These are phyloP conservation scores for Andrena camellia DNA, from an alignment of 2,888 invertebrate species.

Conservation along the genomic window DNA sequence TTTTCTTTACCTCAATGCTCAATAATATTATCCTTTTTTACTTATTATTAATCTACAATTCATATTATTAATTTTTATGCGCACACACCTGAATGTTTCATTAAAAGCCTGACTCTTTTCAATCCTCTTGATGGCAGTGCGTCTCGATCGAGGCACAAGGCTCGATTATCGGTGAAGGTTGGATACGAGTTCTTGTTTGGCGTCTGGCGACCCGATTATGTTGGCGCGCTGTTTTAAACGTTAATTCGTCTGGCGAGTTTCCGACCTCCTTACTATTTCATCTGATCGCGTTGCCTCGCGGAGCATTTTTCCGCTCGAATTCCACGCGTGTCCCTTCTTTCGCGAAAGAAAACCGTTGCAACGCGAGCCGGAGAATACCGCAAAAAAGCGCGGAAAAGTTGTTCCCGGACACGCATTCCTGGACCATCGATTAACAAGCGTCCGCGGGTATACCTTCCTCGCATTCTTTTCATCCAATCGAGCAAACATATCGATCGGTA, in stretches of 20 bases:
- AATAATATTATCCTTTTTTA: not conserved
- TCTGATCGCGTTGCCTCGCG: conserved; percentile 19
- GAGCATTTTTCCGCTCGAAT: conserved; percentile 43
- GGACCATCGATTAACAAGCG: conserved; percentile 28
- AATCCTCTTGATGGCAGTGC: not conserved
- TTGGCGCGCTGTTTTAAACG: conserved; percentile 37
- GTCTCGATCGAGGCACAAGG: conserved; percentile 36
- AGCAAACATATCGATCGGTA: too few relatives aligned
- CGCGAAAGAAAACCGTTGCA: conserved; percentile 41
- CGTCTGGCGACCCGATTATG: conserved; percentile 81
- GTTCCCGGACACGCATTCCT: conserved; percentile 51
- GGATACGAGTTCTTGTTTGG: conserved; percentile 73
- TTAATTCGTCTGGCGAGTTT: conserved; percentile 66
- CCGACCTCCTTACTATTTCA: conserved; percentile 42
- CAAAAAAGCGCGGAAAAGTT: conserved; percentile 46
- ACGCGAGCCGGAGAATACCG: conserved; percentile 10
- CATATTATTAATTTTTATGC: not conserved
- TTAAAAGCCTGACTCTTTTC: not conserved
- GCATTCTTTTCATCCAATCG: conserved; percentile 14
- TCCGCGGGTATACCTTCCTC: not conserved
- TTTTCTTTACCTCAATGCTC: not conserved
- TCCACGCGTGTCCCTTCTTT: conserved; percentile 30
- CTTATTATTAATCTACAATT: not conserved
- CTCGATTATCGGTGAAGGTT: conserved; percentile 63
- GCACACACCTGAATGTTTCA: not conserved